Conservation (phyloP, 2,797 vertebrate genomes). For the Notamacropus eugenii region DNA sequence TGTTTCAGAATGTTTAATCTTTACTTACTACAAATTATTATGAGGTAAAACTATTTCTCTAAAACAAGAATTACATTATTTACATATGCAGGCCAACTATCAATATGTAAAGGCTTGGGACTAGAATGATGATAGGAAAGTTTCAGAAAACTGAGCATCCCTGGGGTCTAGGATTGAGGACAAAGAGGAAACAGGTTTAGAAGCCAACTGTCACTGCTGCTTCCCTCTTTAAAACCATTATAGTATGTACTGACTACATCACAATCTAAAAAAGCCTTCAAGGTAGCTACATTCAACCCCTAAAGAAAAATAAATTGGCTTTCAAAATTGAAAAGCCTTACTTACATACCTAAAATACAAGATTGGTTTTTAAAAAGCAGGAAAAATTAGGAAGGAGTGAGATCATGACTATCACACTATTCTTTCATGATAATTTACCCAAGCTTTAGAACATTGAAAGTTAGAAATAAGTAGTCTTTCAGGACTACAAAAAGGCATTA, state of each 20-base stretch:
- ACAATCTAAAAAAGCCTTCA: slow-evolving; percentile 5
- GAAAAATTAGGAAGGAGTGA: neutral
- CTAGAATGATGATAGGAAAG: neutral
- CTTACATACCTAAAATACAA: neutral
- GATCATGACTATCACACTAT: neutral
- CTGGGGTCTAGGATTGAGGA: neutral
- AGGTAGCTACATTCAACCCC: neutral
- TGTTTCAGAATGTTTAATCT: slow-evolving; percentile 18
- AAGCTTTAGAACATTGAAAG: neutral
- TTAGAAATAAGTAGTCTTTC: neutral
- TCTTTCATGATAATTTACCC: neutral
- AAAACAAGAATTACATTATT: neutral
- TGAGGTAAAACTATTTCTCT: slow-evolving; percentile 15
- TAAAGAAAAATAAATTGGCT: neutral
- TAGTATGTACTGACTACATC: neutral
- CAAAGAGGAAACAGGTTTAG: neutral
- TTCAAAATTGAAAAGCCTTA: neutral
- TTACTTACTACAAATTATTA: slow-evolving; percentile 19
- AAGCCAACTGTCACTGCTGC: neutral
- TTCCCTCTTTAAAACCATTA: neutral
- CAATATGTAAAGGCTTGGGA: neutral
- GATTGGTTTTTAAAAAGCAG: neutral
- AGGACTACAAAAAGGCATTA: neutral
- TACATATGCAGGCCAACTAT: neutral
- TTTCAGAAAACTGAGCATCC: neutral